phyloP scores from a whole-genome alignment of 2,113 vertebrate species.

The Rhagologus leucostigma region DNA sequence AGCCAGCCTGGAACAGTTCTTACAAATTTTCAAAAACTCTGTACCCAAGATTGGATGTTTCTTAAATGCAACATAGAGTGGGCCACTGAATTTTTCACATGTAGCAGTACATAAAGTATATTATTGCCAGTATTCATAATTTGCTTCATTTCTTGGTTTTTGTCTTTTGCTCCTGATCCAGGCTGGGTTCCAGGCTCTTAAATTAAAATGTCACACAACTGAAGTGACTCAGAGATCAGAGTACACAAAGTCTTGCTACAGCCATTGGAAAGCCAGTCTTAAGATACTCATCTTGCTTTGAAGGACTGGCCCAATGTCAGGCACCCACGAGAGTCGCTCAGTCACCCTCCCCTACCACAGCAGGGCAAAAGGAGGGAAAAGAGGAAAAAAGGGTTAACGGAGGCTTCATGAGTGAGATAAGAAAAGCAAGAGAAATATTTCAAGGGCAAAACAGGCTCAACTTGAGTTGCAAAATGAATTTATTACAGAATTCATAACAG shows the following conservation, averaged over 20 bases:
- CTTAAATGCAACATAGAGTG: not conserved
- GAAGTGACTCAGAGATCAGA: not conserved
- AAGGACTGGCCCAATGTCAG: too few relatives aligned
- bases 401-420: too few relatives aligned
- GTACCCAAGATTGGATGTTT: not conserved
- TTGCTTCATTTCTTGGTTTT: not conserved
- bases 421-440: too few relatives aligned
- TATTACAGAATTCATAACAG: too few relatives aligned
- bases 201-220: not conserved
- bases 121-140: not conserved
- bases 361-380: too few relatives aligned
- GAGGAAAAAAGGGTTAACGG: too few relatives aligned
- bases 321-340: too few relatives aligned
- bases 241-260: not conserved
- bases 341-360: too few relatives aligned
- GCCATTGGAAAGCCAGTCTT: not conserved
- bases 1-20: not conserved
- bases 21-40: not conserved
- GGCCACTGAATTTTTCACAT: not conserved
- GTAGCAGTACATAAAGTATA: not conserved
- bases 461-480: too few relatives aligned
- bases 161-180: not conserved
- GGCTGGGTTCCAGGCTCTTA: not conserved
- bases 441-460: too few relatives aligned
- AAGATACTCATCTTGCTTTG: not conserved